Base-by-base conservation (phyloP, 2,888 invertebrate genomes). In the Junonia oenone region DNA sequence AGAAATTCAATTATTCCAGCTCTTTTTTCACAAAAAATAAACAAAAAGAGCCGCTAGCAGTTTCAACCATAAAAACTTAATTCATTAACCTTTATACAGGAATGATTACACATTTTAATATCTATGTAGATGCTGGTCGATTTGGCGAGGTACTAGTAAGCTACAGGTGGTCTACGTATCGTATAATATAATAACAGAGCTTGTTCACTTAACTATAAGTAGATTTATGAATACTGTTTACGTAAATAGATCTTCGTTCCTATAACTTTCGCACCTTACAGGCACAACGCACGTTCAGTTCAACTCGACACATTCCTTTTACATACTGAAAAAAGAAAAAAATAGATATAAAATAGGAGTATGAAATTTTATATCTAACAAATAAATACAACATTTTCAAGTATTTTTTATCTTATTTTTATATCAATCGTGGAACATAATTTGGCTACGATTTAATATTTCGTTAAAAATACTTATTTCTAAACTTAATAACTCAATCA, bases 141-240 rank as follows among this genome's bases (percentile, higher is more conserved):
- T 43, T 60, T 58, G 26, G 60, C 52, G 57, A 57, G 55, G 60
- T 57, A 57, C 26, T 53, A 45, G 35, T 49, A 50, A 48, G 47
- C 51, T 59, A 51, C 38, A 60, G 51, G 51, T 57, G 55, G 49
- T 56, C 53, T 59, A 56, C 50, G 56, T 33, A 45, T 51, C 50
- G 49, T 57, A 55, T 55, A 55, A 55, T 54, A 57, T 57, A 49
- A 57, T 49, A 53, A 53, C 26, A 53, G 53, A 57, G 55, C 51
- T 55, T 43, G 51, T 47, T 59, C 53, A 51, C 52, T 60, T 68
- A 68, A 63, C 63, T 64, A 66, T 73, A 87, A 79, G 81, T 85
- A 85, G 82, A 79, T 78, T 76, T 76, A 81, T 76, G 83, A 89
- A 89, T 89, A 89, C 89, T 89, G 89, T 86, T 87, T 78, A 75